These are phyloP conservation scores for Ispidina lecontei DNA, from an alignment of 2,797 vertebrate genomes.

Conservation along the genomic window DNA sequence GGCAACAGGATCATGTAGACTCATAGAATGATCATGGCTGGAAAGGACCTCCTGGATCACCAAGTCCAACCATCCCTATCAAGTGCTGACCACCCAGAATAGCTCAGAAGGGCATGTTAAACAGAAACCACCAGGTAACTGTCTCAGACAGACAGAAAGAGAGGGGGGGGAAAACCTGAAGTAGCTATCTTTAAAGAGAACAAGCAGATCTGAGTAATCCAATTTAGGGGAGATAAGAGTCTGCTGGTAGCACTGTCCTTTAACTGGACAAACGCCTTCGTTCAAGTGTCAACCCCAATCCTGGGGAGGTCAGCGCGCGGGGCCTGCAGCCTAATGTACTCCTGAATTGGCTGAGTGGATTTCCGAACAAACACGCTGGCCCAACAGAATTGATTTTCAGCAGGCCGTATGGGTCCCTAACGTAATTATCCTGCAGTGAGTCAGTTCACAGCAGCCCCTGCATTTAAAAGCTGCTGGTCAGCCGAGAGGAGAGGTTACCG, in stretches of 20 bases:
- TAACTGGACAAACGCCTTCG: conserved; percentile 84
- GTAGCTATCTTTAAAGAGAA: conserved; percentile 85
- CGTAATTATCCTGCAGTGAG: conserved; percentile 80
- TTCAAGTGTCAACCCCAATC: conserved; percentile 87
- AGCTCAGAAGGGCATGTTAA: conserved; percentile 67
- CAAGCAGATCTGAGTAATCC: conserved; percentile 86
- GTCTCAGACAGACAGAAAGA: conserved; percentile 75
- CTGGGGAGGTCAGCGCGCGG: conserved; percentile 77
- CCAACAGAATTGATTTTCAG: conserved; percentile 84
- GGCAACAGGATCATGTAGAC: background rate
- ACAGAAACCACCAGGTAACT: conserved; percentile 78
- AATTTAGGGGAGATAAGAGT: conserved; percentile 87
- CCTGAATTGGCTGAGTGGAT: conserved; percentile 83
- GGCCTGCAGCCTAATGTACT: conserved; percentile 83
- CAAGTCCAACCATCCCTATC: background rate
- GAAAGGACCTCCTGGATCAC: too few relatives aligned
- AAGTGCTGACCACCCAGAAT: conserved; percentile 3
- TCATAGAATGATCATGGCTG: too few relatives aligned
- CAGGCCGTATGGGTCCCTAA: conserved; percentile 79
- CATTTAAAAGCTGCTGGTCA: conserved; percentile 73
- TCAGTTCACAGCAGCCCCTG: conserved; percentile 73
- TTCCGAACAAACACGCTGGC: conserved; percentile 78
- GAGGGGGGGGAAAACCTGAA: conserved; percentile 66
- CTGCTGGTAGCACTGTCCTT: conserved; percentile 83
- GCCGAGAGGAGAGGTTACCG: conserved; percentile 39